Evolutionary conservation across 1,140 invertebrate species (phyloP), one percentile per base, ranked within the genome.

Genomic region (Zeugodacus cucurbitae): DNA sequence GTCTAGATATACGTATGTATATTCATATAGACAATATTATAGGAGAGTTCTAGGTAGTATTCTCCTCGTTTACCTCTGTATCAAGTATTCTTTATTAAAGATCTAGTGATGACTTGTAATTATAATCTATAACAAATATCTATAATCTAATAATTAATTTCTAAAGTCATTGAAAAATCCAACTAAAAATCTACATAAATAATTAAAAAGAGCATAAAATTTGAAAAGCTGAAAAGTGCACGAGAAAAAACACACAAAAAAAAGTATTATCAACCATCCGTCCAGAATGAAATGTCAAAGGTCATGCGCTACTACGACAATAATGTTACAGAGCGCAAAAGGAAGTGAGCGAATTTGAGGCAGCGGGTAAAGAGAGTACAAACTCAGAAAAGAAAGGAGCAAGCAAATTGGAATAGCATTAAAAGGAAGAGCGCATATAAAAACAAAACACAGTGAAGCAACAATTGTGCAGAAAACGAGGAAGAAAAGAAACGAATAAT

Each of bases 401-500:
- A 20, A 70, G 44, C n/a, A 29, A 74, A 41, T 11, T 14, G 64
- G 26, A 67, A 67, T 11, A 41, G 5, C 48, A 48, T 14, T 41
- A 41, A 37, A 74, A 7, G 14, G n/a, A 48, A 48, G n/a, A 82
- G 22, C 11, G n/a, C 41, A 1, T 22, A 29, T 26, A 82, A 74
- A 74, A 82, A 48, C 74, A 82, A 82, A 82, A 29, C 1, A 11
- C 41, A 26, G 41, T 82, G 74, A 82, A 82, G 74, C 74, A 82
- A 82, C 74, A 82, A 82, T 82, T 82, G 37, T 82, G n/a, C 74
- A n/a, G 44, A 82, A 82, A 82, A 29, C 41, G 5, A 37, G 44
- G 22, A 82, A 48, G n/a, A 48, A 29, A 82, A 48, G 41, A 62
- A 26, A 44, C 44, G 41, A 54, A 29, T 14, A 26, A 26, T 48